Evolutionary conservation across 2,113 vertebrate genomes (phyloP).

Genomic region (Amblyornis subalaris): DNA sequence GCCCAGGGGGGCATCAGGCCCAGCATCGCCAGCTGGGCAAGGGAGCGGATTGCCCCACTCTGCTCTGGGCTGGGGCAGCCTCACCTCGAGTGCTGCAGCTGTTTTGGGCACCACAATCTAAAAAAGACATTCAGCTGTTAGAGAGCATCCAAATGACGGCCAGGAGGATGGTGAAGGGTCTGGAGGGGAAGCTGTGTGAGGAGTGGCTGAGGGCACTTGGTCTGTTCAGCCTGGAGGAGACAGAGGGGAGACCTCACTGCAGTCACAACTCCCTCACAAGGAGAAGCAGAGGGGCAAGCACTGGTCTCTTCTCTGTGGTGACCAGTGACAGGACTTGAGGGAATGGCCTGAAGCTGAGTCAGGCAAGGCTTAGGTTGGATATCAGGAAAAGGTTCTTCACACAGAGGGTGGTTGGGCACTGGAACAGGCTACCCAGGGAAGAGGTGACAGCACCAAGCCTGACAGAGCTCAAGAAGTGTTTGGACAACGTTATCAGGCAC

Average conservation of each 20-base stretch:
- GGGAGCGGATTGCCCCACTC: accelerated
- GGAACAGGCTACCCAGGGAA: neutral
- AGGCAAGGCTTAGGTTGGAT: accelerated
- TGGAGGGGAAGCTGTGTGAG: neutral
- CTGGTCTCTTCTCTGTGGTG: too few species aligned
- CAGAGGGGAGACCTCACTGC: neutral
- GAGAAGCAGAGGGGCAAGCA: neutral
- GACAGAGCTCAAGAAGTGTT: neutral
- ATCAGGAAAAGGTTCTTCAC: accelerated
- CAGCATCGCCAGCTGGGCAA: accelerated
- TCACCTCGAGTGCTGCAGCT: accelerated
- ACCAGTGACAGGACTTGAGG: neutral
- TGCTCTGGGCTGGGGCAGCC: accelerated
- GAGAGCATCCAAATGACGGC: neutral
- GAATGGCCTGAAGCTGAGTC: neutral
- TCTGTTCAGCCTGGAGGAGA: neutral
- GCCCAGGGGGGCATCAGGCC: neutral
- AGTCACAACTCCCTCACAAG: neutral
- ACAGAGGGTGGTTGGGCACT: neutral
- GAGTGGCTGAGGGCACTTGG: neutral
- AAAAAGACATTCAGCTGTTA: neutral
- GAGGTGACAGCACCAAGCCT: neutral
- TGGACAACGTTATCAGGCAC: neutral
- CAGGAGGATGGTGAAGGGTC: accelerated
- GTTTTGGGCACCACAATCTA: neutral